Percentiles rank a stretch among this genome's conserved stretches.
Conservation (phyloP, 2,888 invertebrate species). For the Rhagophthalmus giganteus region DNA sequence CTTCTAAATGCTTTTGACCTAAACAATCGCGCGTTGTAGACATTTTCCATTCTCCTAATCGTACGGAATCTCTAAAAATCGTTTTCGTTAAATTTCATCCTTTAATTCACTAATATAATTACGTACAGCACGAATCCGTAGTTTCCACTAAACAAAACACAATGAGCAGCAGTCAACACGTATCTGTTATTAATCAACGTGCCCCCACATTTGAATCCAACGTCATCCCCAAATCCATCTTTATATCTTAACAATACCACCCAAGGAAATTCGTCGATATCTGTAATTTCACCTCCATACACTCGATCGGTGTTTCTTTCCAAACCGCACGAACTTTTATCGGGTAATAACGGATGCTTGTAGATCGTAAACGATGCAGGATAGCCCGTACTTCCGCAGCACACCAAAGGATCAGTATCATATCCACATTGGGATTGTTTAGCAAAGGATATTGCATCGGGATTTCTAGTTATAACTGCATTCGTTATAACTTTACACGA, state of each 20-base stretch:
- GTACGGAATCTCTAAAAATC: constrained; percentile 58
- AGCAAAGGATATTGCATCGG: constrained; percentile 51
- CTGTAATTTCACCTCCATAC: too few species aligned
- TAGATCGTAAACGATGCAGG: too few species aligned
- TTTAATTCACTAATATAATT: not conserved
- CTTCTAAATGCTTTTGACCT: constrained; percentile 15
- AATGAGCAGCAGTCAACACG: constrained; percentile 30
- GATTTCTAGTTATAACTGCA: constrained; percentile 48
- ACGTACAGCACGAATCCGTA: constrained; percentile 13
- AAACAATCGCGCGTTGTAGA: constrained; percentile 53
- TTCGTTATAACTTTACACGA: constrained; percentile 42
- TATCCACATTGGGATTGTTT: constrained; percentile 62
- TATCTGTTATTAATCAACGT: constrained; percentile 56
- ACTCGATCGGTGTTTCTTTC: too few species aligned
- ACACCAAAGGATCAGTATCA: constrained; percentile 57
- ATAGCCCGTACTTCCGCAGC: constrained; percentile 54
- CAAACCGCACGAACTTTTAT: too few species aligned
- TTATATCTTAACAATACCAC: constrained; percentile 56
- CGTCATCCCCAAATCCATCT: constrained; percentile 17
- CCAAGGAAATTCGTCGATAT: too few species aligned
- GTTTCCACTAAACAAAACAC: constrained; percentile 38
- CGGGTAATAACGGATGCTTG: too few species aligned
- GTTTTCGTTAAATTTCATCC: not conserved
- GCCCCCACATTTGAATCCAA: constrained; percentile 56
- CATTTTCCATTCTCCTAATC: constrained; percentile 57